phyloP scores from a whole-genome alignment of 2,113 vertebrate species.

The Bufo gargarizans region DNA sequence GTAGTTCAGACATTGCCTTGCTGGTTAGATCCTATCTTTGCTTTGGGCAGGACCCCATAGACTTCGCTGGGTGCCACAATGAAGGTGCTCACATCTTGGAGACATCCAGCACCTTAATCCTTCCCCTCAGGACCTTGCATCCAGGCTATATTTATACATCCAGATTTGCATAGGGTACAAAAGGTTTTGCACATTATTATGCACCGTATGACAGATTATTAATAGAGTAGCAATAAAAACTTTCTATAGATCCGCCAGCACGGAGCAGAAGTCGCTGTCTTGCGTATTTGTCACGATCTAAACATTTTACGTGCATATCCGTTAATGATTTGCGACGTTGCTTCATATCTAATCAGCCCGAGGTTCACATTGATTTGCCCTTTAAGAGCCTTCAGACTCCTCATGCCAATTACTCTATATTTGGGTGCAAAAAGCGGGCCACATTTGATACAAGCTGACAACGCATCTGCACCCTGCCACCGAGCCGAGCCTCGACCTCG shows the following conservation, averaged over 20 bases:
- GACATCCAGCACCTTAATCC: too few relatives aligned
- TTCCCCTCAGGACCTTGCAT: background rate
- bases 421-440: conserved; percentile 7
- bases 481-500: conserved; percentile 1
- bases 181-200: background rate
- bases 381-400: conserved; percentile 6
- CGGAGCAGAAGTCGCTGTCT: background rate
- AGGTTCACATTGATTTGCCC: conserved; percentile 17
- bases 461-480: background rate
- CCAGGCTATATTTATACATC: background rate
- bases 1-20: too few relatives aligned
- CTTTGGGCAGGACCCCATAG: too few relatives aligned
- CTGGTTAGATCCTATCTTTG: too few relatives aligned
- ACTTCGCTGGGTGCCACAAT: too few relatives aligned
- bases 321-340: conserved; percentile 4
- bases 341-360: background rate
- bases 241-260: background rate
- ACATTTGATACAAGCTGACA: conserved; percentile 13
- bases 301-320: background rate
- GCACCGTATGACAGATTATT: background rate
- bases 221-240: background rate
- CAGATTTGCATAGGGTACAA: background rate
- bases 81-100: too few relatives aligned
- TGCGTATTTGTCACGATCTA: too few relatives aligned
- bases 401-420: conserved; percentile 27